Evolutionary conservation across 2,113 vertebrate genomes (phyloP).

Genomic region (Myodes glareolus): DNA sequence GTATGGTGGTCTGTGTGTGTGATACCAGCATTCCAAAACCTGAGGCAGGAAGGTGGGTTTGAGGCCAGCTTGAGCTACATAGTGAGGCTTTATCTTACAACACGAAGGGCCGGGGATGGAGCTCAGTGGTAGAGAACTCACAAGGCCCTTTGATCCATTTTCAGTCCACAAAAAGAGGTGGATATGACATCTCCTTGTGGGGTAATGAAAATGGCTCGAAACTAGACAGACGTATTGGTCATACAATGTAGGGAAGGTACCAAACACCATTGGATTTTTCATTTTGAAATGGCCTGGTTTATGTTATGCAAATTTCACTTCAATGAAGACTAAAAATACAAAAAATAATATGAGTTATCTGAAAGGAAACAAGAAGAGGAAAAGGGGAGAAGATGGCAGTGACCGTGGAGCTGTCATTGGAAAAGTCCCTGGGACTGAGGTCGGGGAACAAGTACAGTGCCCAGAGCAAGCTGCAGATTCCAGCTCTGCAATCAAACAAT

Average conservation of each 20-base stretch:
- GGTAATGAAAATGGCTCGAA: not conserved
- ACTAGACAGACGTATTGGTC: not conserved
- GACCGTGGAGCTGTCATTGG: not conserved
- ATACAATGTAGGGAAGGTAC: not conserved
- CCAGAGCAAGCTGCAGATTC: not conserved
- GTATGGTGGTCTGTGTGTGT: not conserved
- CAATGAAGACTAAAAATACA: not conserved
- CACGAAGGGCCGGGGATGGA: not conserved
- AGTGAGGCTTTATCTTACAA: not conserved
- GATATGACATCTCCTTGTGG: not conserved
- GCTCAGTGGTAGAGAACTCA: not conserved
- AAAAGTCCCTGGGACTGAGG: not conserved
- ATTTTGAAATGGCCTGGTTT: not conserved
- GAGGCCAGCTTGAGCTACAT: not conserved
- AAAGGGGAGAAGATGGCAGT: not conserved
- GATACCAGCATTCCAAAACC: too few species aligned
- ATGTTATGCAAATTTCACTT: slow-evolving; percentile 10
- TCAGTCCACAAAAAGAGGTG: too few species aligned
- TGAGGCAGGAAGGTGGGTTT: not conserved
- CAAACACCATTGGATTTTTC: not conserved
- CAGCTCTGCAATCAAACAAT: not conserved
- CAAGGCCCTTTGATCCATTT: not conserved
- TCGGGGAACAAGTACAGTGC: not conserved
- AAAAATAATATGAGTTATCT: slow-evolving; percentile 41
- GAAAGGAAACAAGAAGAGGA: slow-evolving; percentile 5